Evolutionary conservation across 1,140 invertebrate species (phyloP).

Genomic region (Zaprionus vittiger): DNA sequence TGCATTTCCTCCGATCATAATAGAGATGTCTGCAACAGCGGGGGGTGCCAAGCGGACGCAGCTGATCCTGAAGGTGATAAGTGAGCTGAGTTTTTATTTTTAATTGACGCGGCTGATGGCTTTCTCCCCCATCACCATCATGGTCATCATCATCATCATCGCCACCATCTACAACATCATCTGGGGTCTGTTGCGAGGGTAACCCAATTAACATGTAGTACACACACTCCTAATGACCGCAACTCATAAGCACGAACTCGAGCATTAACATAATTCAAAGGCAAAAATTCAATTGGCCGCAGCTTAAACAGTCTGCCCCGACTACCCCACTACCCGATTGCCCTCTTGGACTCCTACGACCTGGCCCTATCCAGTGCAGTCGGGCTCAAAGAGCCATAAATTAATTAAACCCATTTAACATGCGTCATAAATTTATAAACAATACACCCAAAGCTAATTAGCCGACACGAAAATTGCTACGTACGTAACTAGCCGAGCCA

Average conservation of each 20-base stretch:
- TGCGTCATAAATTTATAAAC: conserved; percentile 81
- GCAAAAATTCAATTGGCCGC: conserved; percentile 71
- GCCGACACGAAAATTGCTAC: conserved; percentile 77
- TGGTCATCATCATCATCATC: neutral
- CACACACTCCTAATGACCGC: conserved; percentile 44
- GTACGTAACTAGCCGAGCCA: conserved; percentile 47
- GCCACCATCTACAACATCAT: neutral
- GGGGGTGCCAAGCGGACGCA: conserved; percentile 31
- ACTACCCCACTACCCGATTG: neutral
- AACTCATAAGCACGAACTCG: conserved; percentile 61
- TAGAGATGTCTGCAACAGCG: conserved; percentile 69
- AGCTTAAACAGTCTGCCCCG: conserved; percentile 49
- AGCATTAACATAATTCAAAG: conserved; percentile 69
- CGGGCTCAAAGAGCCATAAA: conserved; percentile 72
- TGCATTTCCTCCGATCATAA: conserved; percentile 41
- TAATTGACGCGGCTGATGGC: conserved; percentile 52
- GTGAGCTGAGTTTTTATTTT: conserved; percentile 59
- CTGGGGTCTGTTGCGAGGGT: conserved; percentile 30
- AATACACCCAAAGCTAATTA: conserved; percentile 81
- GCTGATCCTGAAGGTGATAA: conserved; percentile 57
- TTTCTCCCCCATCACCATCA: conserved; percentile 10
- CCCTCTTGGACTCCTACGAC: neutral
- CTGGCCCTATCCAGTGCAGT: conserved; percentile 15
- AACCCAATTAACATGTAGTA: conserved; percentile 65
- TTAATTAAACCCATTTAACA: conserved; percentile 82